Base-by-base conservation (phyloP, 2,888 invertebrate species). In the Aporophyla lueneburgensis region DNA sequence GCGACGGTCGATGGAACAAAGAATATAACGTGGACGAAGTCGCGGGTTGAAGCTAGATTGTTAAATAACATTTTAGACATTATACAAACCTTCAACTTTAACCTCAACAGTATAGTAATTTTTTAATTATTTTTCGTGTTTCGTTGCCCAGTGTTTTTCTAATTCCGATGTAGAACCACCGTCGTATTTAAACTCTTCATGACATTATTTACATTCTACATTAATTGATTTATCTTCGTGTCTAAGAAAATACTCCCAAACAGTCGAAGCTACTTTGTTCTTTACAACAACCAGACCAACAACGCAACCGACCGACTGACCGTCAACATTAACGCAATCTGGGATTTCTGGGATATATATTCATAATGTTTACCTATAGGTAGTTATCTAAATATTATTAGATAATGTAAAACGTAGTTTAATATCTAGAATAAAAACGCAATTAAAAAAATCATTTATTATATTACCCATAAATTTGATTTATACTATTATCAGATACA, bases 141-240 rank as follows among this genome's bases (percentile, higher is more conserved):
- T 72, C 9, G n/a, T 71, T 33, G 33, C 56, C 72, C 71, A 72
- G n/a, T 72, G 72, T 2, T 71, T 46, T 14, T 46, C 56, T 10
- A 72, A n/a, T 6, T 56, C 46, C 0, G 71, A 72, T 2, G 71
- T 71, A 24, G 71, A 56, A 4, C n/a, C 46, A 33, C 6, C 14
- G 1, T 72, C 56, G 16, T 24, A 71, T 14, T 33, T 3, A 19
- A 72, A 56, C 12, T 71, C 71, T 71, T 71, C 56, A 24, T 72
- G 71, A n/a, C 72, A 72, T 46, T 71, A 56, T 33, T 56, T 72
- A 56, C 72, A 72, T 46, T 72, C n/a, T 16, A 33, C 54, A 56
- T 54, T n/a, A n/a, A n/a, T 71, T 12, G 27, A n/a, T n/a, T 14
- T 14, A n/a, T 72, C 71, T 14, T 56, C 53, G 6, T 56, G n/a